Evolutionary conservation across 2,888 invertebrate genomes (phyloP).

Genomic region (Apeira syringaria): DNA sequence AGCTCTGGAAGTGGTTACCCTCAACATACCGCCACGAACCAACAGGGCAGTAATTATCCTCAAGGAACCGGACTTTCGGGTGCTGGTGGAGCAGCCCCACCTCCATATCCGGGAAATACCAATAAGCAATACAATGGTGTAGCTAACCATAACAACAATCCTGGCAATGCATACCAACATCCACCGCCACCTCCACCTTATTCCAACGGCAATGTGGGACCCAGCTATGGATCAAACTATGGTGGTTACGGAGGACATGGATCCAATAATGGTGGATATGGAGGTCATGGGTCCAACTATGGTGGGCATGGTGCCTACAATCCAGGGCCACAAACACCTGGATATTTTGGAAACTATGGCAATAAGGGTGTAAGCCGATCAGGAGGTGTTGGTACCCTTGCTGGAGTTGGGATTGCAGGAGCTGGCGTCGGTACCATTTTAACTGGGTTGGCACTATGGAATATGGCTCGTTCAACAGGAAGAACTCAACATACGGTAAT

Average conservation of each 20-base stretch:
- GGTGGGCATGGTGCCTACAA: constrained; percentile 51
- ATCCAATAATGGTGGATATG: constrained; percentile 40
- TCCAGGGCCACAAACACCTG: constrained; percentile 59
- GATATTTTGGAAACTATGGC: constrained; percentile 65
- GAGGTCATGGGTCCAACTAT: constrained; percentile 45
- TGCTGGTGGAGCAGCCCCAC: constrained; percentile 43
- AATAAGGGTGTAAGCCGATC: constrained; percentile 58
- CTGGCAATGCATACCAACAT: constrained; percentile 55
- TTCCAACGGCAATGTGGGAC: constrained; percentile 35
- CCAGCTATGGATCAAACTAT: constrained; percentile 36
- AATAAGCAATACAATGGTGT: constrained; percentile 33
- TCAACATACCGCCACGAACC: constrained; percentile 39
- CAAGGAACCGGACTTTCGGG: constrained; percentile 45
- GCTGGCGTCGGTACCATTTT: constrained; percentile 75
- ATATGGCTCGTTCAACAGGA: constrained; percentile 74
- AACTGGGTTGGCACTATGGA: constrained; percentile 78
- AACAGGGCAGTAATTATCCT: constrained; percentile 33
- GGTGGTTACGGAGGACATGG: constrained; percentile 46
- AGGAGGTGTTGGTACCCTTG: constrained; percentile 51
- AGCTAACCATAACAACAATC: constrained; percentile 42
- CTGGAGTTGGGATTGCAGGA: constrained; percentile 72
- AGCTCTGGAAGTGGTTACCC: constrained; percentile 45
- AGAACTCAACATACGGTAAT: constrained; percentile 69
- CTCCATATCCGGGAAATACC: constrained; percentile 45
- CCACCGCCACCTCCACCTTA: constrained; percentile 64